Evolutionary conservation across 92 coral and sea anemone species (phyloP), one percentile per base, ranked within the genome.

Genomic region (Epizoanthus illoricatus): DNA sequence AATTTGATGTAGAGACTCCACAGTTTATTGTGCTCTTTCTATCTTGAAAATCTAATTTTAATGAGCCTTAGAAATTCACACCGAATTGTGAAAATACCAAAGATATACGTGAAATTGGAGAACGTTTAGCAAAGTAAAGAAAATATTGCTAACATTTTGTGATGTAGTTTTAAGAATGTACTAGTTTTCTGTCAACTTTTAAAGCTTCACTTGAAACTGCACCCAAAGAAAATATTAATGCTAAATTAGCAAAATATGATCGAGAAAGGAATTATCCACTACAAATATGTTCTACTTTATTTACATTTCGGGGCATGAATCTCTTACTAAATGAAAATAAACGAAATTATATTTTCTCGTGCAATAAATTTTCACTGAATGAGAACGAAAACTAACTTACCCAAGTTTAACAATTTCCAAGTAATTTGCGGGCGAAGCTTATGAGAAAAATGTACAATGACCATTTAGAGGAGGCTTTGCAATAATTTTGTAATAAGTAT

Each of bases 11-110:
- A 10, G 33, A n/a, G 69, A 24, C 24, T 41, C 39, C 47, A 43
- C 13, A 75, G 60, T 12, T 60, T 11, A 59, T 13, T 20, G 18
- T 43, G 60, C 47, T 40, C 18, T 28, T 64, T 42, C 71, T 42
- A 5, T 43, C 82, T 43, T 39, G 7, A 61, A 39, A 28, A 54
- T 5, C 43, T 21, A 15, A 39, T 68, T 45, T 68, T 8, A 18
- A 68, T 68, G 47, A 68, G 73, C 52, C 16, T 16, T 68, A 68
- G n/a, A 68, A 68, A 68, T 41, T 68, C n/a, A 68, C 73, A 68
- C 73, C 73, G 12, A 68, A 39, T 33, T 68, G 73, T 68, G 73
- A 68, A 68, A 68, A 7, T 23, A 28, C 40, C 40, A 9, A 23
- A 64, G 52, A 9, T 45, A 45, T 45, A 64, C 71, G 17, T 66